Evolutionary conservation across 2,113 vertebrate species (phyloP), one percentile per base, ranked within the genome.

Genomic region (Turnix velox): DNA sequence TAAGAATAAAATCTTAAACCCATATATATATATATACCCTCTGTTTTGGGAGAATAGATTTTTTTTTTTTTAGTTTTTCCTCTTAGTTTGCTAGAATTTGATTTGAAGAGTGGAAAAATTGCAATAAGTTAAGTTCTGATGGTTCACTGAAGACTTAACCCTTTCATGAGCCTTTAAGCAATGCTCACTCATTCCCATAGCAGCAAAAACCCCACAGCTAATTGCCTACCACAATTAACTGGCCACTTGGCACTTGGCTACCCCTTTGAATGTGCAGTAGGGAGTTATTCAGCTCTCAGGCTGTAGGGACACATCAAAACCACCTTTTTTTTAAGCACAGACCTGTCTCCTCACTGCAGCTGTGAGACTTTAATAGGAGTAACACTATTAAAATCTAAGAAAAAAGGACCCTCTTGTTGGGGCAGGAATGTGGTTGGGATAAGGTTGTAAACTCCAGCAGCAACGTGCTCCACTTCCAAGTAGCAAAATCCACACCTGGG

Each of bases 401-500:
- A 99, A 96, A 99, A 99, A 30, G 99, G 99, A 43, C 99, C 99
- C 94, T 99, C 99, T 96, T 99, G 99, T 94, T 99, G 99, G 92
- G 99, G 98, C 84, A 99, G 97, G 96, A 99, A 99, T 68, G 99
- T 99, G 96, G 98, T 99, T 74, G 99, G 99, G 87, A 98, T 98
- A 92, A 99, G 97, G 89, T 99, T 99, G 95, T 99, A 99, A 95
- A 99, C 96, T 31, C 99, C 99, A 57, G 98, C 98, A 28, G 98
- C 97, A 72, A 98, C 58, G 39, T 97, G 97, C 33, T 99, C 99
- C 66, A 97, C 66, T 96, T 99, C 99, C 97, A 99, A 97, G 96
- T 99, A 99, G 97, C 99, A 99, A 97, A 99, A 99, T 51, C 99
- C 99, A 96, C 99, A 99, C 96, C 99, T 99, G 39, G 4, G 57